Conservation (phyloP, 2,113 vertebrate genomes). For the Pantherophis guttatus region DNA sequence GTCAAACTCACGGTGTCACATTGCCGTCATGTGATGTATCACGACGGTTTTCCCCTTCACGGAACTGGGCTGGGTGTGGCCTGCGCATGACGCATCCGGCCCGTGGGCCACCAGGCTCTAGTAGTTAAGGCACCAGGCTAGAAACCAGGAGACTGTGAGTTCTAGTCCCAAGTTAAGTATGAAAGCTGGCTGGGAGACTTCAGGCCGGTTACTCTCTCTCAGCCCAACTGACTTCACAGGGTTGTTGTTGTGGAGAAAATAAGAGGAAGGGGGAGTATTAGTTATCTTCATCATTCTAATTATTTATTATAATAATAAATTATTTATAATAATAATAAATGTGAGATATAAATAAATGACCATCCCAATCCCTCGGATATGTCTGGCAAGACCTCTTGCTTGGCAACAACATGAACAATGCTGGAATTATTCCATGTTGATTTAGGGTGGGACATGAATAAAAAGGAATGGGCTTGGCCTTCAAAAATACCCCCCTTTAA, state of each 20-base stretch:
- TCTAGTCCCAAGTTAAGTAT: background rate
- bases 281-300: background rate
- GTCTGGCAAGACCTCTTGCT: background rate
- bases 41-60: no score
- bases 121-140: background rate
- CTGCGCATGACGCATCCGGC: no score
- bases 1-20: no score
- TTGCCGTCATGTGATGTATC: no score
- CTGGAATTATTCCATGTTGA: background rate
- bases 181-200: background rate
- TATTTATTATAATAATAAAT: background rate
- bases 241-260: background rate
- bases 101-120: no score
- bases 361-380: background rate
- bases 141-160: background rate
- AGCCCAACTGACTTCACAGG: background rate
- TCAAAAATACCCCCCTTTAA: background rate
- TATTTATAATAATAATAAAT: background rate
- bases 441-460: background rate
- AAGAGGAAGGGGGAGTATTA: background rate
- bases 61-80: no score
- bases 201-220: background rate
- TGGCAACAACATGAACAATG: background rate
- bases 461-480: background rate
- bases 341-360: no score